A percentile compares a stretch with the other conserved stretches of the same genome.
phyloP scores from a whole-genome alignment of 2,113 vertebrate species.

The Myrmecobius fasciatus region DNA sequence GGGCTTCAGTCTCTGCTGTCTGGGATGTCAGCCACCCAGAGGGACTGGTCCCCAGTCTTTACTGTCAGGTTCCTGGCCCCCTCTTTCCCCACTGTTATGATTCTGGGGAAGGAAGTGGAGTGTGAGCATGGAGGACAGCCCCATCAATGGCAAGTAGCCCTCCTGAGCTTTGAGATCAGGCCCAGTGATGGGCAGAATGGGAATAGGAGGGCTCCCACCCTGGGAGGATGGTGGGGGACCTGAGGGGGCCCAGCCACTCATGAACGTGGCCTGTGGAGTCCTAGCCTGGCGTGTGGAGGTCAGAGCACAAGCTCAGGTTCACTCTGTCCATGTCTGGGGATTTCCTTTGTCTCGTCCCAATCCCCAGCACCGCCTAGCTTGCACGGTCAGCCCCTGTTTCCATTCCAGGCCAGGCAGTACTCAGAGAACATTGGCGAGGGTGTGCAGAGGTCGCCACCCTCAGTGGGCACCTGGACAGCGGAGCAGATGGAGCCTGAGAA shows the following conservation, averaged over 20 bases:
- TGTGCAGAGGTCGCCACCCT: no score
- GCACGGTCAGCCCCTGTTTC: no score
- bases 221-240: not conserved
- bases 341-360: not conserved
- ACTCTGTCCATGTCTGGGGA: not conserved
- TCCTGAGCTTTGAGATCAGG: not conserved
- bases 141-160: not conserved
- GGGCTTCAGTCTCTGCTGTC: not conserved
- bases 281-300: not conserved
- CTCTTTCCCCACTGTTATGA: not conserved
- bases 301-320: not conserved
- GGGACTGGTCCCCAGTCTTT: not conserved
- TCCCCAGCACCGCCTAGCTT: fast-evolving
- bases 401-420: not conserved
- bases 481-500: not conserved
- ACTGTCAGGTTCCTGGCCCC: not conserved
- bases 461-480: not conserved
- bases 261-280: no score
- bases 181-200: no score
- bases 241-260: not conserved
- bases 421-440: not conserved
- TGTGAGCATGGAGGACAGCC: not conserved
- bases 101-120: not conserved
- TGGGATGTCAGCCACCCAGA: not conserved
- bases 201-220: no score